Conservation (phyloP, 2,113 vertebrate species). For the Seriola quinqueradiata region DNA sequence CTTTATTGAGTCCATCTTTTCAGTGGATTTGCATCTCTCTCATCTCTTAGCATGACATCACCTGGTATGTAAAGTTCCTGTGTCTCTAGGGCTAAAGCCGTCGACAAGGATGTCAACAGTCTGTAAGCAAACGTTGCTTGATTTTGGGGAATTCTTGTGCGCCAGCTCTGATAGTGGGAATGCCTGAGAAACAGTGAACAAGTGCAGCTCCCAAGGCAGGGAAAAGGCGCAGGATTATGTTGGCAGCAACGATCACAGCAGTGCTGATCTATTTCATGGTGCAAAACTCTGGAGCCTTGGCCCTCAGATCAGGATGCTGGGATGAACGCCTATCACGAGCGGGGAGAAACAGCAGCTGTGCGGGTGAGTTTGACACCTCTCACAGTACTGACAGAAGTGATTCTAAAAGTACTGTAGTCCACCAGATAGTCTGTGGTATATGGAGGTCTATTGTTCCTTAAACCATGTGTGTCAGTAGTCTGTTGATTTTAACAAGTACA, state of each 20-base stretch:
- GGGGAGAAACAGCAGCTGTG: constrained; percentile 80
- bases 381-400: neutral
- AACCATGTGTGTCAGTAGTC: neutral
- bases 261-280: constrained; percentile 79
- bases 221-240: constrained; percentile 83
- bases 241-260: constrained; percentile 78
- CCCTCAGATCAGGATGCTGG: constrained; percentile 74
- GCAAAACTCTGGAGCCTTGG: constrained; percentile 57
- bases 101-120: constrained; percentile 77
- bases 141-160: constrained; percentile 62
- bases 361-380: constrained; percentile 85
- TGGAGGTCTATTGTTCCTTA: neutral
- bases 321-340: constrained; percentile 60
- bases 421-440: neutral
- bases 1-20: constrained; percentile 15
- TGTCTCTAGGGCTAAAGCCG: constrained; percentile 27
- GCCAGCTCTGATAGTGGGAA: constrained; percentile 64
- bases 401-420: neutral
- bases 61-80: constrained; percentile 51
- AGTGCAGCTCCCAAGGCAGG: constrained; percentile 49
- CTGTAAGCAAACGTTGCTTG: constrained; percentile 40
- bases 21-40: constrained; percentile 20
- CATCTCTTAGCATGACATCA: constrained; percentile 5
- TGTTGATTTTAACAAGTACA: neutral
- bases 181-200: constrained; percentile 76